Evolutionary conservation across 2,113 vertebrate genomes (phyloP).

Genomic region (Halcyon malimbica): DNA sequence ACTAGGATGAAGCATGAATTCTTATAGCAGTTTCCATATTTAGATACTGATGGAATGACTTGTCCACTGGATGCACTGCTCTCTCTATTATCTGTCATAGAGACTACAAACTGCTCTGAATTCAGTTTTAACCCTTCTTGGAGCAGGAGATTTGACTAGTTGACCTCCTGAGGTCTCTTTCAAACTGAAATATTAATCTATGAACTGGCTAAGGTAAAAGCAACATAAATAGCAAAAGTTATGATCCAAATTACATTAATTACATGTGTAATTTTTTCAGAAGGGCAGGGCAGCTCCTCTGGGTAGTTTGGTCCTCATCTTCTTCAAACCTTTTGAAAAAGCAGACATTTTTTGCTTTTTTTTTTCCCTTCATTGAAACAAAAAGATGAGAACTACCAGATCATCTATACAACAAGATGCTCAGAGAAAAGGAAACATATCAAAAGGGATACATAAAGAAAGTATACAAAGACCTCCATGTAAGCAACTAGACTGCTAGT

Average conservation of each 20-base stretch:
- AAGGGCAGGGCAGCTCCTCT: not conserved
- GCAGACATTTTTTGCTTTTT: not conserved
- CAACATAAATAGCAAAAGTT: not conserved
- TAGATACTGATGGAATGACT: not conserved
- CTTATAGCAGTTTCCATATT: not conserved
- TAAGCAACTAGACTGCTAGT: not conserved
- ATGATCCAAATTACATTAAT: not conserved
- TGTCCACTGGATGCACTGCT: not conserved
- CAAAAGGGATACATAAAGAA: not conserved
- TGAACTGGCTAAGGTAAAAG: not conserved
- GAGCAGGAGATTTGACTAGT: not conserved
- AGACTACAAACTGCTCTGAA: not conserved
- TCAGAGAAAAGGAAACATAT: not conserved
- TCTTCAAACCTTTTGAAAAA: not conserved
- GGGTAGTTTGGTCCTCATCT: not conserved
- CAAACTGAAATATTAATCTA: not conserved
- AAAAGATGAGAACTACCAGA: not conserved
- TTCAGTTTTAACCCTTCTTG: not conserved
- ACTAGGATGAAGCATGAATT: not conserved
- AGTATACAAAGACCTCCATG: not conserved
- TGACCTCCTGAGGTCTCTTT: not conserved
- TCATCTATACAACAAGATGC: not conserved
- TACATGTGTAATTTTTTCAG: not conserved
- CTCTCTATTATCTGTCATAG: not conserved
- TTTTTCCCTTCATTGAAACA: not conserved